These are phyloP conservation scores for Drosophila atripex DNA, from an alignment of 2,888 invertebrate species.

Conservation along the genomic window DNA sequence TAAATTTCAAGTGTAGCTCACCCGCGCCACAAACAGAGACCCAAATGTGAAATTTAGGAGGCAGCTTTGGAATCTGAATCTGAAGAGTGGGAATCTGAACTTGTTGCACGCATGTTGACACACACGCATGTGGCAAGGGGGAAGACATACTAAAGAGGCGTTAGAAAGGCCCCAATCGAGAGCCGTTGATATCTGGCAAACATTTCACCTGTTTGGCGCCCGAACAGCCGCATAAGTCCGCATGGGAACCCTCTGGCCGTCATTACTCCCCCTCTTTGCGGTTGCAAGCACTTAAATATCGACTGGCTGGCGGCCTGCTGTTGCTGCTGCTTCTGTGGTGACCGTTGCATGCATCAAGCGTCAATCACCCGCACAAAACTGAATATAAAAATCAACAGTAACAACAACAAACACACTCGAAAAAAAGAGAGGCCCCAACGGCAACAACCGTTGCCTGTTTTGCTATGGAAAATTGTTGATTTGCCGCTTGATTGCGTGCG, in stretches of 20 bases:
- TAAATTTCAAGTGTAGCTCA: constrained; percentile 77
- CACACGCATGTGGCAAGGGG: constrained; percentile 60
- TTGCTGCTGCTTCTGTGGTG: constrained; percentile 6
- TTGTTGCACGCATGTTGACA: constrained; percentile 79
- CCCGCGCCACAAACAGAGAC: constrained; percentile 60
- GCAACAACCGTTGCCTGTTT: constrained; percentile 71
- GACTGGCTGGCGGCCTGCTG: constrained; percentile 66
- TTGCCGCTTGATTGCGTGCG: constrained; percentile 79
- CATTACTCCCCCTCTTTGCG: constrained; percentile 50
- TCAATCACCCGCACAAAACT: constrained; percentile 77
- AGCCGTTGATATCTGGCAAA: constrained; percentile 73
- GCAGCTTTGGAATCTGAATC: background rate
- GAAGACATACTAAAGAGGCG: constrained; percentile 4
- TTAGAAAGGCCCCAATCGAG: constrained; percentile 65
- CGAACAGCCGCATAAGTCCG: constrained; percentile 56
- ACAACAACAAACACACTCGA: background rate
- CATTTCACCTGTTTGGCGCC: constrained; percentile 72
- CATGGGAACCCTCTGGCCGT: constrained; percentile 43
- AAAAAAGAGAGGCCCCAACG: constrained; percentile 7
- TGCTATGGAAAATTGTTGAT: constrained; percentile 79
- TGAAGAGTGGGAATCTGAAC: constrained; percentile 49
- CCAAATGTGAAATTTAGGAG: constrained; percentile 9
- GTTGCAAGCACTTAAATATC: constrained; percentile 78
- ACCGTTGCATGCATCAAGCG: constrained; percentile 77
- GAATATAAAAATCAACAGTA: constrained; percentile 45